Percentiles rank a stretch among this genome's conserved stretches.
Evolutionary conservation across 1,140 invertebrate species (phyloP).

Genomic region (Drosophila sp.): DNA sequence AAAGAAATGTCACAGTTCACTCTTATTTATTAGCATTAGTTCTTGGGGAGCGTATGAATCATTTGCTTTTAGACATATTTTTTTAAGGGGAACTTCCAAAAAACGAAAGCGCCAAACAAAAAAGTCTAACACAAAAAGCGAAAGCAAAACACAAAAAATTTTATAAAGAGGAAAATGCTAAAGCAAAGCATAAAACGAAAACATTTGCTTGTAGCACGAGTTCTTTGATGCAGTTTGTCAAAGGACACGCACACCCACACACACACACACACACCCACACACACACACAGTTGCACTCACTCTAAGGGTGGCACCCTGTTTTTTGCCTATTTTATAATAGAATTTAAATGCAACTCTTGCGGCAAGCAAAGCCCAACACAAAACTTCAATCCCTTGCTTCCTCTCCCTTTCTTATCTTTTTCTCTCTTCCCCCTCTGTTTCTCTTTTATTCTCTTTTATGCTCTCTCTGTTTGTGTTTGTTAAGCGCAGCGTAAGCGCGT

Average conservation of each 20-base stretch:
- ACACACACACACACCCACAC: too few species aligned
- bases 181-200: conserved; percentile 55
- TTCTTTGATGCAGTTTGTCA: conserved; percentile 66
- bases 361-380: conserved; percentile 57
- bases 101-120: background rate
- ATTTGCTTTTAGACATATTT: conserved; percentile 36
- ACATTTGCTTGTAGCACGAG: conserved; percentile 62
- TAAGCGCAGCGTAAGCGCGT: conserved; percentile 47
- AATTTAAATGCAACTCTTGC: conserved; percentile 77
- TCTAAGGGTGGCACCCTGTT: conserved; percentile 41
- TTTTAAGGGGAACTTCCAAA: conserved; percentile 30
- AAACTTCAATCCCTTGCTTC: conserved; percentile 25
- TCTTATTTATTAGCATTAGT: conserved; percentile 76
- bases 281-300: conserved; percentile 15
- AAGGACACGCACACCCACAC: conserved; percentile 35
- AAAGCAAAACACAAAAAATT: too few species aligned
- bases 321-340: conserved; percentile 58
- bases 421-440: background rate
- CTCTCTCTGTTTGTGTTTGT: conserved; percentile 16
- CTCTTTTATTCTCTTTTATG: background rate
- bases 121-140: conserved; percentile 34
- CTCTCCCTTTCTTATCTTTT: background rate
- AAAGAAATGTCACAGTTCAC: conserved; percentile 80
- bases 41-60: conserved; percentile 53
- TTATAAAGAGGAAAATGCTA: conserved; percentile 25